A percentile compares a stretch with the other conserved stretches of the same genome.
phyloP scores from a whole-genome alignment of 2,888 invertebrate genomes.

The Urechis unicinctus region DNA sequence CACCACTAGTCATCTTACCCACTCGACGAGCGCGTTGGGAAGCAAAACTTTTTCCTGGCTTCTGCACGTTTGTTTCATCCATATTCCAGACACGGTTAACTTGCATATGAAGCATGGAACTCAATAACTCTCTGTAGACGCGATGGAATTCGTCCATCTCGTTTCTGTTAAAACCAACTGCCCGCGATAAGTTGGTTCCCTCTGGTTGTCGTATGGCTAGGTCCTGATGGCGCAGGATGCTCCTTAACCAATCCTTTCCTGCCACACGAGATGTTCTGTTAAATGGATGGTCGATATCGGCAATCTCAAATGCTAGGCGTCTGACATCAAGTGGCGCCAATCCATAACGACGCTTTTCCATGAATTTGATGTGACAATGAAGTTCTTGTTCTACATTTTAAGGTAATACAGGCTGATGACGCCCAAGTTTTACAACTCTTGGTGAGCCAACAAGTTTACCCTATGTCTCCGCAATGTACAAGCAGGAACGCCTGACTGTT shows the following conservation, averaged over 20 bases:
- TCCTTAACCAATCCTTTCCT: slow-evolving; percentile 18
- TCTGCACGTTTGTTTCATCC: slow-evolving; percentile 3
- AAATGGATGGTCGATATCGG: slow-evolving; percentile 18
- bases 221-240: slow-evolving; percentile 15
- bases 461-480: too few relatives aligned
- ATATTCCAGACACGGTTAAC: neutral
- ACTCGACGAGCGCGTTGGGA: slow-evolving; percentile 1
- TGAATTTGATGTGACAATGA: too few relatives aligned
- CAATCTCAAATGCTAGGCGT: slow-evolving; percentile 17
- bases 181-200: slow-evolving; percentile 18
- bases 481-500: too few relatives aligned
- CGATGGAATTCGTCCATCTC: slow-evolving; percentile 15
- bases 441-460: too few relatives aligned
- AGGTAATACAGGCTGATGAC: too few relatives aligned
- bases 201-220: slow-evolving; percentile 15
- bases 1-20: slow-evolving; percentile 3
- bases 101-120: neutral
- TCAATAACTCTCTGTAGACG: slow-evolving; percentile 2
- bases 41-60: slow-evolving; percentile 1
- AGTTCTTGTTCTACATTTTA: too few relatives aligned
- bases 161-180: slow-evolving; percentile 17
- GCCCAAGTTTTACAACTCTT: too few relatives aligned
- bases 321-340: slow-evolving; percentile 12
- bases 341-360: too few relatives aligned
- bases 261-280: slow-evolving; percentile 15